Conservation (phyloP, 1,140 invertebrate species). For the Scaptodrosophila lebanonensis region DNA sequence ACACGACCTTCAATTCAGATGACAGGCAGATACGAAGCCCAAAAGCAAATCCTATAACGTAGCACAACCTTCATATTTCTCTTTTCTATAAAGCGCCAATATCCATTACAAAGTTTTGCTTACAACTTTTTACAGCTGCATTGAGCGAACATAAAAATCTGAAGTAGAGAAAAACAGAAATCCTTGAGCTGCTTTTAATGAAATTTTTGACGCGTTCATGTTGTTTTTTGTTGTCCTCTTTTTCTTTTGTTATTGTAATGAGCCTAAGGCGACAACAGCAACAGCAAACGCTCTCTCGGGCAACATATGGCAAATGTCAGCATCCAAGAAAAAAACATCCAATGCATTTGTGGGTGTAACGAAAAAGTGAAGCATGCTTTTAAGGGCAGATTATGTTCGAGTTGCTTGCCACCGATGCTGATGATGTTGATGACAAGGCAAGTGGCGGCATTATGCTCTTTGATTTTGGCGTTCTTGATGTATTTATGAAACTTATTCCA, state of each 20-base stretch:
- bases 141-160: slow-evolving; percentile 3
- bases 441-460: slow-evolving; percentile 25
- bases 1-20: too few species aligned
- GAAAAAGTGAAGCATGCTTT: slow-evolving; percentile 27
- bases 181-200: slow-evolving; percentile 68
- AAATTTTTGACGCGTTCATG: slow-evolving; percentile 40
- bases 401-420: too few species aligned
- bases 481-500: too few species aligned
- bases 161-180: background rate
- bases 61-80: slow-evolving; percentile 13
- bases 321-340: slow-evolving; percentile 23
- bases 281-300: slow-evolving; percentile 32
- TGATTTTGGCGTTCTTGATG: too few species aligned
- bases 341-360: slow-evolving; percentile 13
- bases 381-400: too few species aligned
- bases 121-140: slow-evolving; percentile 50
- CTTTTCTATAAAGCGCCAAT: slow-evolving; percentile 22
- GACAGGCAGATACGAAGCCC: too few species aligned
- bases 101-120: slow-evolving; percentile 64
- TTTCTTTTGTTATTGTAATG: slow-evolving; percentile 45
- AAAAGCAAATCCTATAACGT: slow-evolving; percentile 14
- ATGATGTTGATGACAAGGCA: slow-evolving; percentile 1
- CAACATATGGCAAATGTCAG: slow-evolving; percentile 52
- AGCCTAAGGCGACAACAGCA: slow-evolving; percentile 52
- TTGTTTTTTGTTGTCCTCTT: slow-evolving; percentile 6